Evolutionary conservation across 2,113 vertebrate genomes (phyloP), one percentile per base, ranked within the genome.

Genomic region (Corydoras maculifer): DNA sequence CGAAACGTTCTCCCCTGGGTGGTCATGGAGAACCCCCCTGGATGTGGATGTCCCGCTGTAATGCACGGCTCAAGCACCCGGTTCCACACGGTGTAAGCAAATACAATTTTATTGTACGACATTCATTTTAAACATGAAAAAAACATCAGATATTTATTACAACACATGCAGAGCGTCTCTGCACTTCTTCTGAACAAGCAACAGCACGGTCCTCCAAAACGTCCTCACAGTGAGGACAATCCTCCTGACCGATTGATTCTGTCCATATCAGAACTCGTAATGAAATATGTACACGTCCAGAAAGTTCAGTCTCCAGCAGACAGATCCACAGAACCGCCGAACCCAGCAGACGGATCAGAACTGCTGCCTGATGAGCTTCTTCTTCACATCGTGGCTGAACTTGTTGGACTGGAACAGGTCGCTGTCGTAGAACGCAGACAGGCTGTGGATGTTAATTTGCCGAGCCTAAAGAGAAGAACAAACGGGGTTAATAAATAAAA

Each of bases 401-500:
- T 88, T 92, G 88, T 98, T 95, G 81, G 90, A 87, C 77, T 78
- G 88, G 87, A 98, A 98, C 51, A 94, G 78, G 18, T 98, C 93
- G 0, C 95, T 98, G 88, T 95, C 90, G 0, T 94, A 98, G 80
- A 99, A 99, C 0, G 91, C 88, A 0, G 96, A 88, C 55, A 98
- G 89, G 84, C 82, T 98, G 90, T 97, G 94, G 87, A 99, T 94
- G 88, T 93, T 94, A 86, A 99, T 98, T 88, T 98, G 95, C 54
- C 97, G 87, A 11, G 97, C 97, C 97, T 99, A 18, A 8, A 65
- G 1, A 73, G 18, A 25, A 25, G 18, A 25, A 25, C 18, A 25
- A 25, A 25, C 18, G 18, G 18, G 18, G 18, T 25, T 25, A 25
- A 1, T 25, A 25, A 25, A 25, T 2, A 25, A 25, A 25, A 25